Percentiles rank a stretch among this genome's conserved stretches.
Evolutionary conservation across 1,140 invertebrate species (phyloP).

Genomic region (Ganaspis sp.): DNA sequence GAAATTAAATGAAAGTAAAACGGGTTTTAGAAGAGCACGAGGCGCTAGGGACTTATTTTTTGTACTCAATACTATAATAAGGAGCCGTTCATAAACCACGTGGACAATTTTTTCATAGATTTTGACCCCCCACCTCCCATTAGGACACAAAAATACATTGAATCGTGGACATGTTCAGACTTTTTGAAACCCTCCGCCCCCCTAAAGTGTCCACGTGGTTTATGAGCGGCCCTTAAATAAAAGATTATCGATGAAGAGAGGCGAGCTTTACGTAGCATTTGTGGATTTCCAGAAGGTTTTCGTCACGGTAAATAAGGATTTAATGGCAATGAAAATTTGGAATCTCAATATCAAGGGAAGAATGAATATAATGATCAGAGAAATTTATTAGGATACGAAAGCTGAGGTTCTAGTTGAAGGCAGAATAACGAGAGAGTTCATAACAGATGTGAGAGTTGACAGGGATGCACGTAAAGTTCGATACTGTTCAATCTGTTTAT

Average conservation of each 20-base stretch:
- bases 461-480: too few relatives aligned
- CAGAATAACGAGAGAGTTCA: not conserved
- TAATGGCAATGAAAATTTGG: not conserved
- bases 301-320: not conserved
- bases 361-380: not conserved
- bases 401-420: not conserved
- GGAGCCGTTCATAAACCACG: too few relatives aligned
- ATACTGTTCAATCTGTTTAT: too few relatives aligned
- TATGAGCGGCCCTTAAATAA: too few relatives aligned
- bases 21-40: not conserved
- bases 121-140: too few relatives aligned
- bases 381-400: not conserved
- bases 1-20: not conserved
- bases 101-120: too few relatives aligned
- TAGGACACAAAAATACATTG: too few relatives aligned
- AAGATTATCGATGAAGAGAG: not conserved
- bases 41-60: slow-evolving; percentile 1
- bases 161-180: too few relatives aligned
- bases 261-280: not conserved
- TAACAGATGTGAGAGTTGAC: not conserved
- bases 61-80: not conserved
- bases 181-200: too few relatives aligned
- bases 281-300: not conserved
- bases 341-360: not conserved
- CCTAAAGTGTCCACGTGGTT: too few relatives aligned